These are phyloP conservation scores for Harpagoxenus sublaevis DNA, from an alignment of 2,888 invertebrate species.

Conservation along the genomic window DNA sequence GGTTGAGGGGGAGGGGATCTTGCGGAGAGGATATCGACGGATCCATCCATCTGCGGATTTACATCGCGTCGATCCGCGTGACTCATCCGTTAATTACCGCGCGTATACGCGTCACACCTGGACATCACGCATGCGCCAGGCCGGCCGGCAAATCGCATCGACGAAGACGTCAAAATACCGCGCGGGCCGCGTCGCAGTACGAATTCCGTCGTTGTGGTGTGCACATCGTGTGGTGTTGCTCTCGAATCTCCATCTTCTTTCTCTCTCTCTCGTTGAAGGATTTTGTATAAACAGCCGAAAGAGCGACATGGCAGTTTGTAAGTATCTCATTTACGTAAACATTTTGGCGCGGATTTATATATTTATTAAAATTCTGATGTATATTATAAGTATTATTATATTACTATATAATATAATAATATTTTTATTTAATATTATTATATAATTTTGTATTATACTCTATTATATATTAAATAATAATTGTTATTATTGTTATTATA, in stretches of 20 bases:
- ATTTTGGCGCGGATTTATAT: neutral
- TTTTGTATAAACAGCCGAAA: neutral
- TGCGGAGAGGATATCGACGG: neutral
- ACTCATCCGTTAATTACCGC: slow-evolving; percentile 54
- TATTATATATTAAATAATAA: neutral
- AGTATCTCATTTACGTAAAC: slow-evolving; percentile 39
- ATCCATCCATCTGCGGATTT: slow-evolving; percentile 12
- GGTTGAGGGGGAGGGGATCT: too few relatives aligned
- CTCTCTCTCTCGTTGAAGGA: neutral
- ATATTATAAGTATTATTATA: neutral
- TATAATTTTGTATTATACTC: neutral
- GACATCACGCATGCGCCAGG: slow-evolving; percentile 53
- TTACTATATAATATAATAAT: neutral
- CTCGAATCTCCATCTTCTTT: too few relatives aligned
- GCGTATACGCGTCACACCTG: neutral
- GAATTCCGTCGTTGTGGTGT: slow-evolving; percentile 36
- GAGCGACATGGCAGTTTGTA: slow-evolving; percentile 68
- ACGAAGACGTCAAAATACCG: slow-evolving; percentile 50
- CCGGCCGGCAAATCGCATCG: neutral
- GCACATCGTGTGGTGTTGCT: neutral
- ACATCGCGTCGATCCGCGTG: slow-evolving; percentile 20
- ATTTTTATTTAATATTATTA: neutral
- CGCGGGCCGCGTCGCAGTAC: slow-evolving; percentile 60
- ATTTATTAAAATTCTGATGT: neutral
- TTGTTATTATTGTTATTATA: neutral